These are phyloP conservation scores for Yponomeuta cagnagella DNA, from an alignment of 2,888 invertebrate genomes.

Conservation along the genomic window DNA sequence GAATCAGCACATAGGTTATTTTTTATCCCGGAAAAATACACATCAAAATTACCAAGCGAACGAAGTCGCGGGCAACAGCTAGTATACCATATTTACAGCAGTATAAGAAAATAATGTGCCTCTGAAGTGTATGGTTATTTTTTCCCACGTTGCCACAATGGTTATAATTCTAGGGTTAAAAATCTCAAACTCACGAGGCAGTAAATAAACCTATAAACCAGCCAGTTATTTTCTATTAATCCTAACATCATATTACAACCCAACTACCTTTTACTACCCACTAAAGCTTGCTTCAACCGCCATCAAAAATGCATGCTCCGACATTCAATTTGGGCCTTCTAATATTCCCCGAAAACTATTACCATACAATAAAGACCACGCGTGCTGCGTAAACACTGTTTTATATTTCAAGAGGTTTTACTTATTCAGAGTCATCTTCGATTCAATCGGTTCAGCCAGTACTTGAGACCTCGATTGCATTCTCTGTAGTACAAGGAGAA, in stretches of 20 bases:
- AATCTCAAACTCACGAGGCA: too few species aligned
- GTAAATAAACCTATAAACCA: too few species aligned
- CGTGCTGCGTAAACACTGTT: background rate
- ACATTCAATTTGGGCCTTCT: background rate
- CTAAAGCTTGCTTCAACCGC: background rate
- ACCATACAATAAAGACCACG: background rate
- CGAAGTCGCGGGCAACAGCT: too few species aligned
- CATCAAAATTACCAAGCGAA: too few species aligned
- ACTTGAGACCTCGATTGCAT: constrained; percentile 4
- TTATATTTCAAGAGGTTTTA: constrained; percentile 10
- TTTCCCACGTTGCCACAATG: too few species aligned
- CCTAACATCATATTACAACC: background rate
- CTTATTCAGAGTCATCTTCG: constrained; percentile 12
- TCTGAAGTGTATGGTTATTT: too few species aligned
- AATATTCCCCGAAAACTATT: background rate
- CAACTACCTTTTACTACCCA: background rate
- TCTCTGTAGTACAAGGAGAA: background rate
- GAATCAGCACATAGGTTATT: too few species aligned
- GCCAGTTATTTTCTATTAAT: too few species aligned
- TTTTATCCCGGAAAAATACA: too few species aligned
- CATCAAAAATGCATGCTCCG: background rate
- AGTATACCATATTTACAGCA: too few species aligned
- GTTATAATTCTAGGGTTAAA: too few species aligned
- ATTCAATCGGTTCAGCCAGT: background rate
- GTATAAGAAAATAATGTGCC: too few species aligned